Evolutionary conservation across 92 coral and sea anemone species (phyloP), one percentile per base, ranked within the genome.

Genomic region (Isaurus tuberculatus): DNA sequence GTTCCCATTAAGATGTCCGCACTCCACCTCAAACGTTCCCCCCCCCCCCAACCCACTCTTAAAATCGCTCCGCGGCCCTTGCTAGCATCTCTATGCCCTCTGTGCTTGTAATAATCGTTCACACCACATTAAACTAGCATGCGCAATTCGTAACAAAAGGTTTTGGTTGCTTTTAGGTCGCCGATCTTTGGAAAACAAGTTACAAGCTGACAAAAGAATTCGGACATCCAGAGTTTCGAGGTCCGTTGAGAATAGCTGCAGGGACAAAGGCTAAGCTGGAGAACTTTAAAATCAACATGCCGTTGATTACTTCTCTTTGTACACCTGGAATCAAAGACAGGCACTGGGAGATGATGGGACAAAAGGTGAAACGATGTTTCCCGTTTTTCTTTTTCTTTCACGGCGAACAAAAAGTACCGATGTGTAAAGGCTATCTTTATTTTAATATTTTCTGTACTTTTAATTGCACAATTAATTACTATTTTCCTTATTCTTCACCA

Each of bases 321-420:
- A 95, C 98, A 0, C 94, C 98, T 26, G 98, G 98, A 6, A 95
- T 95, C 48, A 93, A 95, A 83, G 89, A 86, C 72, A 88, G 98
- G 29, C 98, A 95, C 78, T 95, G 98, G 98, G 98, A 95, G 4
- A 92, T 92, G 87, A 95, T 95, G 94, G 88, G 98, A 34, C 80
- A 90, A 2, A 95, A 95, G 98, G 98, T 95, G 86, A 10, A 0
- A 0, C 17, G n/a, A 22, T 26, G 10, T 25, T 10, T 1, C 15
- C 9, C 26, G 3, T 29, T 9, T 8, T 2, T n/a, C 6, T 6
- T 1, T 10, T 26, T 63, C 8, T 25, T 2, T 25, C 15, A 0
- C 15, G 8, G 17, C 69, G 15, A 9, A 22, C 5, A 8, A 10
- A 8, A 63, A 25, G 65, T 58, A n/a, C n/a, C n/a, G n/a, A n/a